Evolutionary conservation across 2,113 vertebrate species (phyloP).

Genomic region (Colius striatus): DNA sequence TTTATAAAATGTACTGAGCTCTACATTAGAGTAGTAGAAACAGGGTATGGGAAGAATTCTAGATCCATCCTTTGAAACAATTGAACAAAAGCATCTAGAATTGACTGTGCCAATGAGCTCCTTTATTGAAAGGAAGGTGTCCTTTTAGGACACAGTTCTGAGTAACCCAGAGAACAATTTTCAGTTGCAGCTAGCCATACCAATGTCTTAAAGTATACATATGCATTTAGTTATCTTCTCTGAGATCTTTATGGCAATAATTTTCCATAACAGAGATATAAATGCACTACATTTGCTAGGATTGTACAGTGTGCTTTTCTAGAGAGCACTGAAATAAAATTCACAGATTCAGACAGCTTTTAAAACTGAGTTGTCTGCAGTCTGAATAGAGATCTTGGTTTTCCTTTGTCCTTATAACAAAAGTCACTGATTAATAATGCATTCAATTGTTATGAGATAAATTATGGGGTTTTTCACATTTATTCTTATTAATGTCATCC

Average conservation of each 20-base stretch:
- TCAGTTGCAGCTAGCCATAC: neutral
- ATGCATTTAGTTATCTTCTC: neutral
- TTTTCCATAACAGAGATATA: neutral
- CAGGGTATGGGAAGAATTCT: neutral
- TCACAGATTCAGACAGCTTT: neutral
- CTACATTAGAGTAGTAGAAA: neutral
- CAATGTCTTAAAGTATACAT: neutral
- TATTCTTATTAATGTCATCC: slow-evolving; percentile 14
- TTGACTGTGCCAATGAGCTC: neutral
- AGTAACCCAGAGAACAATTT: neutral
- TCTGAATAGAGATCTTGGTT: slow-evolving; percentile 11
- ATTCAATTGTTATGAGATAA: neutral
- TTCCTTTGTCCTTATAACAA: slow-evolving; percentile 51
- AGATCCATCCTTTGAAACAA: neutral
- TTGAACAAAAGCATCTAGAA: neutral
- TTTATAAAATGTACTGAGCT: neutral
- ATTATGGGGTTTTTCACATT: slow-evolving; percentile 9
- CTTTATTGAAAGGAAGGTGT: neutral
- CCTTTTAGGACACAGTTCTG: neutral
- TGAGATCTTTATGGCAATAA: neutral
- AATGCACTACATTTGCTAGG: neutral
- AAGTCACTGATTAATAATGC: slow-evolving; percentile 53
- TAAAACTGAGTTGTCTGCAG: neutral
- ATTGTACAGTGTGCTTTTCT: neutral
- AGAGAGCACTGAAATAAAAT: neutral